Percentiles rank a stretch among this genome's conserved stretches.
Evolutionary conservation across 2,113 vertebrate genomes (phyloP).

Genomic region (Phycodurus eques): DNA sequence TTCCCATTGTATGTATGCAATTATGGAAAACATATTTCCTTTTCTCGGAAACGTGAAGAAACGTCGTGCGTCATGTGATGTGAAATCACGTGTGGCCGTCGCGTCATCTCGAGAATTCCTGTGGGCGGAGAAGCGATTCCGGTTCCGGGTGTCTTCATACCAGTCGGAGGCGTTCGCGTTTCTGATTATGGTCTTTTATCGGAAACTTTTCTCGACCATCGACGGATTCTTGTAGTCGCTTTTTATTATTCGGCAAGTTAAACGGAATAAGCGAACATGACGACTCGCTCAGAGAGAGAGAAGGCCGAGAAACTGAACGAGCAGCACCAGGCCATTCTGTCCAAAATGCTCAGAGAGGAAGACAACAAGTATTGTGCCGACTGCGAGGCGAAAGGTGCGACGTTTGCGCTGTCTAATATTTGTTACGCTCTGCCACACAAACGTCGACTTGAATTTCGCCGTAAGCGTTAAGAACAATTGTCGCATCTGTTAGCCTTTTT

Average conservation of each 20-base stretch:
- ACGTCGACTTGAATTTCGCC: neutral
- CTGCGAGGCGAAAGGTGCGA: constrained; percentile 91
- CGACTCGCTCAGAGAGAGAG: constrained; percentile 92
- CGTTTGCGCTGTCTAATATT: neutral
- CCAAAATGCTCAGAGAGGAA: constrained; percentile 92
- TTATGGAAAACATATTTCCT: neutral
- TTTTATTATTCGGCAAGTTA: constrained; percentile 1
- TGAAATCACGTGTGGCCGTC: constrained; percentile 53
- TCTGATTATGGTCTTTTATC: constrained; percentile 66
- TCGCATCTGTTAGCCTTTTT: constrained; percentile 7
- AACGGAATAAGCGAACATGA: constrained; percentile 68
- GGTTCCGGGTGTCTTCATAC: constrained; percentile 71
- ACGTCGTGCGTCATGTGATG: constrained; percentile 21
- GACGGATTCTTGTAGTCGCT: constrained; percentile 20
- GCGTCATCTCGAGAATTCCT: constrained; percentile 47
- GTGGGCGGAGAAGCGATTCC: constrained; percentile 68
- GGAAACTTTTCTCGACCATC: constrained; percentile 29
- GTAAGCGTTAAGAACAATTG: neutral
- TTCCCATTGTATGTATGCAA: no score
- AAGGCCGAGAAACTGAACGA: constrained; percentile 96
- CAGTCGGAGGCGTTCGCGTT: constrained; percentile 41
- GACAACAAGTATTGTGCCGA: constrained; percentile 99
- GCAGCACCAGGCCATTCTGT: constrained; percentile 94
- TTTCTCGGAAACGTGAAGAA: neutral
- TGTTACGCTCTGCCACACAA: neutral